A percentile compares a stretch with the other conserved stretches of the same genome.
Evolutionary conservation across 1,140 invertebrate species (phyloP).

Genomic region (Paraescarpia echinospica): DNA sequence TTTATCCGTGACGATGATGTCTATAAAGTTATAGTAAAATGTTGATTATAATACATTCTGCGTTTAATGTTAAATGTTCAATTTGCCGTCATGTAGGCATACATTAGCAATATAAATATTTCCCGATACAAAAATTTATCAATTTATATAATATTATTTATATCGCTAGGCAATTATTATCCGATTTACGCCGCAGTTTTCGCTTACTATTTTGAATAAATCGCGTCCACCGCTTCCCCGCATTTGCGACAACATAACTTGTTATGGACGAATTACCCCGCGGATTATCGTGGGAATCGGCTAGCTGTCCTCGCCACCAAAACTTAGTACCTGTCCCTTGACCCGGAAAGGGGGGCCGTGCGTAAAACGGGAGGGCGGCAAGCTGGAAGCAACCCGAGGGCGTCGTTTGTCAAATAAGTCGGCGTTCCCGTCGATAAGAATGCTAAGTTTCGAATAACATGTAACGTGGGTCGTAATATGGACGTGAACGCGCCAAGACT

Average conservation of each 20-base stretch:
- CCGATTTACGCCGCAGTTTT: background rate
- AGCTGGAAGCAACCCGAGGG: background rate
- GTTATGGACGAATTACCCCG: background rate
- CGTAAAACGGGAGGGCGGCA: background rate
- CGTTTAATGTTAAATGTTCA: no score
- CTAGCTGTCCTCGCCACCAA: background rate
- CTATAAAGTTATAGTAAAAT: background rate
- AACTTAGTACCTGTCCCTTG: background rate
- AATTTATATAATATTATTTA: no score
- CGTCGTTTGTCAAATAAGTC: background rate
- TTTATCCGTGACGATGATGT: background rate
- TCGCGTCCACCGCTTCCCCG: background rate
- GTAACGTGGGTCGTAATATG: background rate
- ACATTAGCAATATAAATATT: no score
- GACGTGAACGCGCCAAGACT: background rate
- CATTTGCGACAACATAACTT: background rate
- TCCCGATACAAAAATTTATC: no score
- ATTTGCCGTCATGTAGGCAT: no score
- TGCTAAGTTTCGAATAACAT: conserved; percentile 11
- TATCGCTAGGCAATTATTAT: background rate
- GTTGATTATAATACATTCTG: no score
- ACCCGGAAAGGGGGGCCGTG: background rate
- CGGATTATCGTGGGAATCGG: background rate
- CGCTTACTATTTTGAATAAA: background rate
- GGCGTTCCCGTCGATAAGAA: background rate